These are phyloP conservation scores for Gastrophryne carolinensis DNA, from an alignment of 2,797 vertebrate species.

Conservation along the genomic window DNA sequence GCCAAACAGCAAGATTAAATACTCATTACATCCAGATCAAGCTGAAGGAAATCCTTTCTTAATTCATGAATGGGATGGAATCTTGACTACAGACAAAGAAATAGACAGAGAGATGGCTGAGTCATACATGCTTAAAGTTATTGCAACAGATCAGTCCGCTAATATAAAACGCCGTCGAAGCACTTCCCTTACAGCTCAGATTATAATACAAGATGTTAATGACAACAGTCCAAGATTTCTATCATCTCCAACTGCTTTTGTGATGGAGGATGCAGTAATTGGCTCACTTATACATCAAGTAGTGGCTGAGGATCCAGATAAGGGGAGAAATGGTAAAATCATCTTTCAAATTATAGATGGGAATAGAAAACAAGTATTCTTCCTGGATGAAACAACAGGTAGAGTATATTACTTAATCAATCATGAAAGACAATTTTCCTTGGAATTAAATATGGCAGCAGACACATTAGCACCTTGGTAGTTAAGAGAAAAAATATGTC, in stretches of 20 bases:
- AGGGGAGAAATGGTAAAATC: constrained; percentile 76
- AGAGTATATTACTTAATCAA: constrained; percentile 47
- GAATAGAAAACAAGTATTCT: constrained; percentile 74
- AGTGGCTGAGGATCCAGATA: constrained; percentile 78
- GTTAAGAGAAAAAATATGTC: constrained; percentile 16
- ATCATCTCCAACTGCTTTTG: constrained; percentile 64
- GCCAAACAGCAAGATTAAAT: constrained; percentile 79
- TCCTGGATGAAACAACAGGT: constrained; percentile 83
- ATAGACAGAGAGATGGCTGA: constrained; percentile 76
- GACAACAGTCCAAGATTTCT: constrained; percentile 83
- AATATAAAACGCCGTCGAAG: constrained; percentile 67
- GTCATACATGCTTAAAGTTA: constrained; percentile 74
- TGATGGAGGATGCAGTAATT: constrained; percentile 76
- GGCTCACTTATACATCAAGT: constrained; percentile 80
- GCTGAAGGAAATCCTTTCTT: constrained; percentile 69
- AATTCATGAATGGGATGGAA: constrained; percentile 77
- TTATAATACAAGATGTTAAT: constrained; percentile 84
- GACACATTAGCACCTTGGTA: constrained; percentile 9
- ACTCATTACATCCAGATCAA: constrained; percentile 69
- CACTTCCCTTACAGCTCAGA: constrained; percentile 72
- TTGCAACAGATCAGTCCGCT: constrained; percentile 75
- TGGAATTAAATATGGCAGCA: constrained; percentile 26
- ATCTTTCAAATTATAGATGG: constrained; percentile 76
- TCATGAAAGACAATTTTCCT: constrained; percentile 64
- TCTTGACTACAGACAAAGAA: constrained; percentile 70